Evolutionary conservation across 2,888 invertebrate species (phyloP).

Genomic region (Macrophya annulata): DNA sequence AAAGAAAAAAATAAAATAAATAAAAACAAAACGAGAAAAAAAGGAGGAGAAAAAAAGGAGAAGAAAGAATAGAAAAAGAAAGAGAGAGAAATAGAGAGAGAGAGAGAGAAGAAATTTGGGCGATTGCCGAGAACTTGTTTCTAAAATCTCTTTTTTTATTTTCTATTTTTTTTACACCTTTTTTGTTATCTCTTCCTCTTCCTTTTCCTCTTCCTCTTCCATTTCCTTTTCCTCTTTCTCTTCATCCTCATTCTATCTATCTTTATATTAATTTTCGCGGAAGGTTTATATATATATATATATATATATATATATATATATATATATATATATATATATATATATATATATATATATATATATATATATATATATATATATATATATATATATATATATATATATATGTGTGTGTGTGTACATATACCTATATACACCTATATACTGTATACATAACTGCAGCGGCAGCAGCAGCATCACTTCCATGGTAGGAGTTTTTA

Average conservation of each 20-base stretch:
- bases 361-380: background rate
- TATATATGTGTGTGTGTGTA: background rate
- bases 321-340: background rate
- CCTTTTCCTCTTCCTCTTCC: no score
- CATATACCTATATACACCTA: no score
- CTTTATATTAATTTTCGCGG: conserved; percentile 16
- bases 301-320: background rate
- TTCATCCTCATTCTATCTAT: background rate
- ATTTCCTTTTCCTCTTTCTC: background rate
- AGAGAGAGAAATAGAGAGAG: background rate
- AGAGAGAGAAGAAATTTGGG: background rate
- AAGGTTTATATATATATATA: background rate
- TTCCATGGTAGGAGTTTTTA: background rate
- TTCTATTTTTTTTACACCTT: background rate
- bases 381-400: background rate
- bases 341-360: background rate
- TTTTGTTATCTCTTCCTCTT: no score
- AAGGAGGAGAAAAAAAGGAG: background rate
- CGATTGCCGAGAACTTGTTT: conserved; percentile 27
- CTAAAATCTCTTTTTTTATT: background rate
- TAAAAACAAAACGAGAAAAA: no score
- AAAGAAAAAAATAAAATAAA: no score
- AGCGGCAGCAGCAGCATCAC: background rate
- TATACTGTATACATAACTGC: background rate
- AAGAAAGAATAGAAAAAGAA: background rate